These are phyloP conservation scores for Epizoanthus rinbou DNA, from an alignment of 92 coral and sea anemone genomes.

Conservation along the genomic window DNA sequence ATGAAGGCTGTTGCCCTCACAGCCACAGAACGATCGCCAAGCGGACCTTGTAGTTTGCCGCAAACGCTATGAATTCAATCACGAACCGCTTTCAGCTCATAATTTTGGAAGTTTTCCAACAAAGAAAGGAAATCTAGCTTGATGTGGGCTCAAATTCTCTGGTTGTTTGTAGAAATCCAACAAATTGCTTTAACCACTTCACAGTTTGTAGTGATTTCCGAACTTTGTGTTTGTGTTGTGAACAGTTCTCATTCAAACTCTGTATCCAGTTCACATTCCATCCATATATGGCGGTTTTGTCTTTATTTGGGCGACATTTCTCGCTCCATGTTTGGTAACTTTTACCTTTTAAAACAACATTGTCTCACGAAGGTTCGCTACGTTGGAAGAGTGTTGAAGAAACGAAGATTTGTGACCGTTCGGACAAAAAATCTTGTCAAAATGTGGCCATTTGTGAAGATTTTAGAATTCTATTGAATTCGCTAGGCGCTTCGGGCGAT, in stretches of 20 bases:
- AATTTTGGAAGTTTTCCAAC: not conserved
- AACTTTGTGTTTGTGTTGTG: slow-evolving; percentile 40
- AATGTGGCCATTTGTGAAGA: not conserved
- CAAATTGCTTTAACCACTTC: slow-evolving; percentile 16
- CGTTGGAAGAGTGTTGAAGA: not conserved
- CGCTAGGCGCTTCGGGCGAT: slow-evolving; percentile 29
- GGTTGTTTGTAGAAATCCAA: slow-evolving; percentile 26
- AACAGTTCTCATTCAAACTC: slow-evolving; percentile 76
- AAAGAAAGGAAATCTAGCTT: not conserved
- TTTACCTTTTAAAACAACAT: slow-evolving; percentile 44
- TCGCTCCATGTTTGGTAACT: slow-evolving; percentile 69
- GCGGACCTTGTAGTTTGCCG: not conserved
- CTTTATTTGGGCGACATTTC: slow-evolving; percentile 88
- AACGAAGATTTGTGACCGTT: not conserved
- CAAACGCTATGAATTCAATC: slow-evolving; percentile 3
- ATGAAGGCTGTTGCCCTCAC: not conserved
- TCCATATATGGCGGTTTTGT: slow-evolving; percentile 99
- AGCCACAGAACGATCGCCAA: slow-evolving; percentile 2
- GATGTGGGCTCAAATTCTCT: not conserved
- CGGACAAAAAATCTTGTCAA: not conserved
- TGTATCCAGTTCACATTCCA: slow-evolving; percentile 91
- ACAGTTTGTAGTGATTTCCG: slow-evolving; percentile 8
- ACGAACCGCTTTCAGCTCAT: not conserved
- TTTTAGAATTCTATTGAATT: slow-evolving; percentile 8
- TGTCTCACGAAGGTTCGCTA: slow-evolving; percentile 5